Evolutionary conservation across 2,888 invertebrate genomes (phyloP), one percentile per base, ranked within the genome.

Genomic region (Rhopalosiphum nymphaeae): DNA sequence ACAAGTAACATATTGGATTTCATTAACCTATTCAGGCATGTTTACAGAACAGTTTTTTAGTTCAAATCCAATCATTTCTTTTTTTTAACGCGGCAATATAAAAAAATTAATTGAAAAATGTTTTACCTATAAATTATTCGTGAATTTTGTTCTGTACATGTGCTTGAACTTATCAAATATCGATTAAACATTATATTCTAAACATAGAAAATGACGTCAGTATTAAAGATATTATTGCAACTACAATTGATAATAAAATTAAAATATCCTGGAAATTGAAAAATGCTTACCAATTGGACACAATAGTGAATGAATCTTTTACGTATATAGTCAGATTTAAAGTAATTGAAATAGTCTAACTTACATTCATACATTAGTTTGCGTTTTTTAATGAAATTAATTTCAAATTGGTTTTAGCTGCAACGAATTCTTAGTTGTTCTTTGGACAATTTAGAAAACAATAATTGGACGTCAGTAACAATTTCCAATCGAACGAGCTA

Each of bases 381-480:
- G 9, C 9, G 25, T 26, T 36, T 46, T 26, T 67, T 61, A 25
- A 44, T 26, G 36, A 36, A 78, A 53, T 53, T 53, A 25, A 36
- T 25, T 46, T 89, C 3, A 13, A 57, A 44, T 90, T 61, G 7
- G 26, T 78, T 53, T 86, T 26, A 92, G 91, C 11, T 92, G 0
- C 36, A 92, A 49, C 57, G 86, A 92, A 92, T 92, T 7, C 26
- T 87, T 13, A 92, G 91, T 87, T 92, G 91, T 49, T 92, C 91
- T 61, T 26, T 57, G 25, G 29, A 61, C 5, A 49, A 49, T 61
- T 3, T 86, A 26, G 25, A 87, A 86, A 87, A 61, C 26, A 26
- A 86, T 46, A 26, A 86, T 46, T 92, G 91, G 91, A 92, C 46
- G 0, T 86, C 91, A 44, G 25, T 26, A 49, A 16, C 3, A 9